A percentile compares a stretch with the other conserved stretches of the same genome.
Evolutionary conservation across 2,888 invertebrate species (phyloP).

Genomic region (Neoscelio sp.): DNA sequence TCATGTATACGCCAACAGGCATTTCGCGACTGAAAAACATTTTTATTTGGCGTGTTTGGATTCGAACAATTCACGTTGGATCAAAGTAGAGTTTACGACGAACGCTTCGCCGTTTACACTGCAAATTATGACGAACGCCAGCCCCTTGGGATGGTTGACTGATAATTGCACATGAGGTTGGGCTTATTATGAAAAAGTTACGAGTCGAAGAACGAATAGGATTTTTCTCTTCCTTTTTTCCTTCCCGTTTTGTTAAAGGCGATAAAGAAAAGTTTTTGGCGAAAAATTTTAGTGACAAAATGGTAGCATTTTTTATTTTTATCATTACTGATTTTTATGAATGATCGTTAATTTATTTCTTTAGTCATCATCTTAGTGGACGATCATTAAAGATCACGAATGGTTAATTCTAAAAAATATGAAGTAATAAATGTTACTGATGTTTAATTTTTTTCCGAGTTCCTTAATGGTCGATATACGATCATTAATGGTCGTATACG

Average conservation of each 20-base stretch:
- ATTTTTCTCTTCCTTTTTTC: neutral
- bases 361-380: no score
- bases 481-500: no score
- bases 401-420: no score
- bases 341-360: no score
- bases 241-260: slow-evolving; percentile 1
- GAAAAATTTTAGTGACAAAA: no score
- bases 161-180: slow-evolving; percentile 24
- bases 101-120: slow-evolving; percentile 25
- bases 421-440: no score
- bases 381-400: no score
- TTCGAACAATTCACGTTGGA: slow-evolving; percentile 29
- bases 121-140: slow-evolving; percentile 43
- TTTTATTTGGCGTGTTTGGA: slow-evolving; percentile 38
- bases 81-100: slow-evolving; percentile 35
- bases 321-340: no score
- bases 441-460: no score
- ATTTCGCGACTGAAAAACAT: slow-evolving; percentile 26
- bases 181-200: slow-evolving; percentile 23
- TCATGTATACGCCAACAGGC: slow-evolving; percentile 22
- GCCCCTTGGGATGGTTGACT: slow-evolving; percentile 18
- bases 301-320: no score
- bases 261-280: no score
- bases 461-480: no score
- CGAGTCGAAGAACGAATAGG: slow-evolving; percentile 7